Base-by-base conservation (phyloP, 2,888 invertebrate species). In the Notodonta ziczac region DNA sequence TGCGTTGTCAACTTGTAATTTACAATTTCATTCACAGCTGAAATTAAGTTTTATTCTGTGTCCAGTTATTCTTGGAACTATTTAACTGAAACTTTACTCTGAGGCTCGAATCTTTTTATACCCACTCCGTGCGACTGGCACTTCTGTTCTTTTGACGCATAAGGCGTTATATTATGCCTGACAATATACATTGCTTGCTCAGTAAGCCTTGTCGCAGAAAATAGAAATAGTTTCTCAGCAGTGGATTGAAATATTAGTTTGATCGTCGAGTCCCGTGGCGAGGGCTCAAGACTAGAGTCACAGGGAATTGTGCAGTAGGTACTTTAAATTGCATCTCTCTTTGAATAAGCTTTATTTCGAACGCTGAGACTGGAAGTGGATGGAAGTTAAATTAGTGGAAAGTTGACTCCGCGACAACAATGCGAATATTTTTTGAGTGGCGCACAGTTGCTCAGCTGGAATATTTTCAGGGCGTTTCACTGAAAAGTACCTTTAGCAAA, bases 321-420 rank as follows among this genome's bases (percentile, higher is more conserved):
- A 62, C 71, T 79, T 78, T 72, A 73, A 78, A 80, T 77, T 73
- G 70, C 72, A 71, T 65, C 67, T 73, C 70, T 69, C 63, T 56
- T 69, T 72, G 65, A 69, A 71, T 70, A 71, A 69, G 42, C 63
- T 72, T 70, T 70, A 66, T 73, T 73, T 73, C 60, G 57, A 67
- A 65, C 59, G 65, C 60, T 69, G 52, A 13, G 32, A 64, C 62
- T 61, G 62, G 66, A 60, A 65, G 44, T 66, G 63, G 68, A 66
- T 66, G 56, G 56, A 69, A 68, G 68, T 72, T 70, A 70, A 69
- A 73, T 73, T 72, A 61, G 70, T 69, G 65, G 67, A 73, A 68
- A 72, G 69, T 66, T 69, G 57, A 69, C 48, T 61, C 57, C 24
- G 57, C 51, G 50, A 56, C 56, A 63, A 72, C 52, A 69, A 63